Evolutionary conservation across 2,797 vertebrate genomes (phyloP).

Genomic region (Naso thynnoides): DNA sequence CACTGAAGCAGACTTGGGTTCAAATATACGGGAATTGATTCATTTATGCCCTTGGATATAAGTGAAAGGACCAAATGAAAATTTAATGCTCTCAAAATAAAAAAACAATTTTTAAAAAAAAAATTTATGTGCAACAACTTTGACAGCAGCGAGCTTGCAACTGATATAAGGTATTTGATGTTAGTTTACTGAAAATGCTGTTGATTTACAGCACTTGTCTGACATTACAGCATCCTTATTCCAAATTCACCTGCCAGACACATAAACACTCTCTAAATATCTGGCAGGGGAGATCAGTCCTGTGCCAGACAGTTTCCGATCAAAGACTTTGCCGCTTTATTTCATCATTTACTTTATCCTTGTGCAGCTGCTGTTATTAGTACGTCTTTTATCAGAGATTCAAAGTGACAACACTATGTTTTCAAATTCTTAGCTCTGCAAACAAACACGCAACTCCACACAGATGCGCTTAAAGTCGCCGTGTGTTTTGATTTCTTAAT

Average conservation of each 20-base stretch:
- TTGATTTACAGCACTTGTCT: constrained; percentile 1
- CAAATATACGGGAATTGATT: constrained; percentile 23
- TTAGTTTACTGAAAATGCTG: neutral
- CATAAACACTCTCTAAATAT: constrained; percentile 1
- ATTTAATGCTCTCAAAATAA: neutral
- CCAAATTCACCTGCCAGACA: constrained; percentile 21
- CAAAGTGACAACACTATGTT: constrained; percentile 10
- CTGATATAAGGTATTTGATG: constrained; percentile 12
- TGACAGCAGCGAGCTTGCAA: neutral
- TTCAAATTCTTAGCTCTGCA: neutral
- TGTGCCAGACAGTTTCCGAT: constrained; percentile 1
- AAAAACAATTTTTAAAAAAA: neutral
- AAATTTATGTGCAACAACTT: neutral
- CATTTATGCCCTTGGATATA: too few species aligned
- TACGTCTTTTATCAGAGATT: constrained; percentile 7
- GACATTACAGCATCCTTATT: neutral
- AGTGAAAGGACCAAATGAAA: too few species aligned
- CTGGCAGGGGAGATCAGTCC: constrained; percentile 7
- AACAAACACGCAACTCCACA: neutral
- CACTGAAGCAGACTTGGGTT: constrained; percentile 62
- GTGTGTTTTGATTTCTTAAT: constrained; percentile 44
- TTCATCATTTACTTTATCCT: neutral
- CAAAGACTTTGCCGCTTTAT: constrained; percentile 10
- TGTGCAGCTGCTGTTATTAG: constrained; percentile 9
- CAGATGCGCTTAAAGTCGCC: neutral